Conservation (phyloP, 2,888 invertebrate species). For the Habrosyne pyritoides region DNA sequence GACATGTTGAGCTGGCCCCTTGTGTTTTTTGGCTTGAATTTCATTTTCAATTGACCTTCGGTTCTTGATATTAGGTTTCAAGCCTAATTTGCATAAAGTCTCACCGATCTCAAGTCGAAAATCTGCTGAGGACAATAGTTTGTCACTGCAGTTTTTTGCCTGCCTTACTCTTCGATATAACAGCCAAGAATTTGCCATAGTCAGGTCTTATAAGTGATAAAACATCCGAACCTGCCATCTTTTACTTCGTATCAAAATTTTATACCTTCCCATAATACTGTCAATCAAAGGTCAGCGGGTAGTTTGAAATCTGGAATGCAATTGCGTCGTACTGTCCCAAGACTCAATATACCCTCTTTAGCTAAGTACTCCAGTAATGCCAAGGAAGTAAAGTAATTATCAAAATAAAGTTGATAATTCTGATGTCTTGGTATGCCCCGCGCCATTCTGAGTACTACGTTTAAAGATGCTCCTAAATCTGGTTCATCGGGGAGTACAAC, state of each 20-base stretch:
- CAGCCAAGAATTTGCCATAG: constrained; percentile 40
- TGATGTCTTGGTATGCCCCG: constrained; percentile 33
- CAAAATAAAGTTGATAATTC: constrained; percentile 39
- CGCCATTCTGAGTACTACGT: constrained; percentile 35
- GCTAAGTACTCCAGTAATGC: constrained; percentile 33
- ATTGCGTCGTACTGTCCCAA: constrained; percentile 33
- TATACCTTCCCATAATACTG: constrained; percentile 26
- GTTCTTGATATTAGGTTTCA: constrained; percentile 3
- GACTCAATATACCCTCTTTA: constrained; percentile 33
- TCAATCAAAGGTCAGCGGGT: constrained; percentile 28
- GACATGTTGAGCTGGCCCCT: constrained; percentile 38
- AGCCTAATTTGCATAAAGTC: constrained; percentile 23
- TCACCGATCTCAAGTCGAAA: constrained; percentile 21
- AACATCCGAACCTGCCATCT: constrained; percentile 39
- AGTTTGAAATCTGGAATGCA: constrained; percentile 38
- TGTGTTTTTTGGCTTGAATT: constrained; percentile 38
- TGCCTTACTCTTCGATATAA: constrained; percentile 22
- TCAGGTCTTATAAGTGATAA: constrained; percentile 40
- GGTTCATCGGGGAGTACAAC: constrained; percentile 23
- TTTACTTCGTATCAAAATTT: constrained; percentile 18
- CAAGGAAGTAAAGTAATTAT: constrained; percentile 36
- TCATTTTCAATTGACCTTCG: constrained; percentile 29
- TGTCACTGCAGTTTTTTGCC: constrained; percentile 9
- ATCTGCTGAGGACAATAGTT: constrained; percentile 14
- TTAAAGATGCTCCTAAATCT: constrained; percentile 37